Base-by-base conservation (phyloP, 2,888 invertebrate genomes). In the Latrodectus hesperus region DNA sequence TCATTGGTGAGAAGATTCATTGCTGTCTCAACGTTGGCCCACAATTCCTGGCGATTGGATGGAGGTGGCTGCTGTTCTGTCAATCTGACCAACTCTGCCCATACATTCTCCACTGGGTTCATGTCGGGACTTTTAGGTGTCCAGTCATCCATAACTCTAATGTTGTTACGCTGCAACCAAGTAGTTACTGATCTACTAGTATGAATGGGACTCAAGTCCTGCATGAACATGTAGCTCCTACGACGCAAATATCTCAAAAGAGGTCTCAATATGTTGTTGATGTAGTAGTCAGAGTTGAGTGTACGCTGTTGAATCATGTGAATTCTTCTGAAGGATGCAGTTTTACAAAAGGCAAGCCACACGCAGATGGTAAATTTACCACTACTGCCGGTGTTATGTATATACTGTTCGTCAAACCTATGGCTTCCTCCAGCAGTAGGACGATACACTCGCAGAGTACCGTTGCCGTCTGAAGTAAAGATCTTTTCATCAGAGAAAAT, bases 61-160 rank as follows among this genome's bases (percentile, higher is more conserved):
- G 38, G 38, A 1, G 38, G 1, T 38, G 38, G 38, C 5, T 38
- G 38, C 5, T 38, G 38, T 5, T 38, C 38, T 5, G 38, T 38
- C 5, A 38, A 38, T 38, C 38, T 38, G 3, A 38, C 38, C 38
- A 38, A 5, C 5, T 38, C 38, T 1, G 49, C n/a, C 70, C 76
- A 77, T 16, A 77, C 65, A 22, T 83, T 83, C 64, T 83, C 76
- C 3, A 83, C 70, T 10, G 82, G 83, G 76, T 83, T 83, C 83
- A 72, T 64, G n/a, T 83, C 72, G 6, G 83, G 64, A 9, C 83
- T 75, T 75, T 75, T 83, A 9, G 83, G 75, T 0, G 75, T 68
- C 83, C 83, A 75, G 9, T 83, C 83, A 1, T 64, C 14, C 60
- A 70, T 53, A 8, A 82, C 17, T 0, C 11, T n/a, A 1, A 70